Evolutionary conservation across 2,888 invertebrate genomes (phyloP).

Genomic region (Spicauda simplicius): DNA sequence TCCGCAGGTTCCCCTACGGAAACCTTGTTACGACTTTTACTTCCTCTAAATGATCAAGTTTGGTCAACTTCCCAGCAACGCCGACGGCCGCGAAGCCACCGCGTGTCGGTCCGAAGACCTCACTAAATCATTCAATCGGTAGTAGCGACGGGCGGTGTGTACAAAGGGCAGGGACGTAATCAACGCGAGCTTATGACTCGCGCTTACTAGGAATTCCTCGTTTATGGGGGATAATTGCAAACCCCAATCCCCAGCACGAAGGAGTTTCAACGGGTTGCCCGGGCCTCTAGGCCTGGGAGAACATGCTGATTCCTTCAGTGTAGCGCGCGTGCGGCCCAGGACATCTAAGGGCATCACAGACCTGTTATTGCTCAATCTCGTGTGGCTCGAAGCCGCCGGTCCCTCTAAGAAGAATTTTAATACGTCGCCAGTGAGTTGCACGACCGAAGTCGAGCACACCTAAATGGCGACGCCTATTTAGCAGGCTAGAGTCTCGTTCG

Average conservation of each 20-base stretch:
- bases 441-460: constrained; percentile 50
- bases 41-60: constrained; percentile 29
- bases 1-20: constrained; percentile 87
- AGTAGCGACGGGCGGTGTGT: constrained; percentile 90
- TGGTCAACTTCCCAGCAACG: constrained; percentile 74
- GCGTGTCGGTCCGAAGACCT: constrained; percentile 73
- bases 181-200: constrained; percentile 88
- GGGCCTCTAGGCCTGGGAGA: constrained; percentile 85
- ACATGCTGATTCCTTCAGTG: constrained; percentile 86
- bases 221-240: constrained; percentile 59
- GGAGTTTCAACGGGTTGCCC: constrained; percentile 88
- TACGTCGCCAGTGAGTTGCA: constrained; percentile 54
- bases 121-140: constrained; percentile 84
- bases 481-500: constrained; percentile 87
- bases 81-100: constrained; percentile 68
- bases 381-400: constrained; percentile 85
- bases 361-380: constrained; percentile 86
- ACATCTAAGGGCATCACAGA: constrained; percentile 88
- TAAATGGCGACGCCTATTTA: constrained; percentile 74
- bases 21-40: constrained; percentile 88
- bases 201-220: constrained; percentile 84
- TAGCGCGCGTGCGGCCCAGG: constrained; percentile 87
- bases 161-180: constrained; percentile 88
- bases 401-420: constrained; percentile 83
- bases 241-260: constrained; percentile 70